These are phyloP conservation scores for Scortum barcoo DNA, from an alignment of 2,113 vertebrate species.

Conservation along the genomic window DNA sequence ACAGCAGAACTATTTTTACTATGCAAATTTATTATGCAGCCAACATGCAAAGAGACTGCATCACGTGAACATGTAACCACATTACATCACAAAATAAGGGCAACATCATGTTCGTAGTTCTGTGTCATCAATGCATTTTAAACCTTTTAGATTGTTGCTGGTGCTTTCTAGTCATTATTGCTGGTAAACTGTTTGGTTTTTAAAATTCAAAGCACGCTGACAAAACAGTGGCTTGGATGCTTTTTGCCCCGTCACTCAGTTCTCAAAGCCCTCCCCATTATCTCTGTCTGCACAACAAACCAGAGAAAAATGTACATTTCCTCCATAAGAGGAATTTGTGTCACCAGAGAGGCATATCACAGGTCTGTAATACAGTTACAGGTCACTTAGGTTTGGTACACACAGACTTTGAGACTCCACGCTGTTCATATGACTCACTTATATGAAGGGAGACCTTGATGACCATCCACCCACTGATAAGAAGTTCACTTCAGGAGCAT, in stretches of 20 bases:
- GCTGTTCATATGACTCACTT: background rate
- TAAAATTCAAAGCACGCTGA: too few species aligned
- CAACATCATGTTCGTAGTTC: background rate
- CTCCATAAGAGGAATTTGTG: background rate
- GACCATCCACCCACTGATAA: conserved; percentile 8
- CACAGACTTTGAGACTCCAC: background rate
- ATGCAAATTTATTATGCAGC: conserved; percentile 43
- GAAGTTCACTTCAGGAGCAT: conserved; percentile 3
- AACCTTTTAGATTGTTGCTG: background rate
- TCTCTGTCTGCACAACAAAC: background rate
- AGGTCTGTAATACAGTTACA: conserved; percentile 1
- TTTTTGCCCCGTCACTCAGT: background rate
- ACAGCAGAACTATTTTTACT: conserved; percentile 14
- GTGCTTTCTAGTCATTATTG: background rate
- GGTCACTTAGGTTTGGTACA: background rate
- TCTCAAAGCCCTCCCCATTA: background rate
- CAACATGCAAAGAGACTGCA: conserved; percentile 33
- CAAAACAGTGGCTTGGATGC: background rate
- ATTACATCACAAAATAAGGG: background rate
- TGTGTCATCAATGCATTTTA: background rate
- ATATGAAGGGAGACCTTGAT: background rate
- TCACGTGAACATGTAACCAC: conserved; percentile 12
- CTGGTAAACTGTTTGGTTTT: background rate
- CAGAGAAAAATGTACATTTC: background rate
- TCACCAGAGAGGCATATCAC: background rate